Conservation (phyloP, 92 coral and sea anemone species). For the Heteractis magnifica region DNA sequence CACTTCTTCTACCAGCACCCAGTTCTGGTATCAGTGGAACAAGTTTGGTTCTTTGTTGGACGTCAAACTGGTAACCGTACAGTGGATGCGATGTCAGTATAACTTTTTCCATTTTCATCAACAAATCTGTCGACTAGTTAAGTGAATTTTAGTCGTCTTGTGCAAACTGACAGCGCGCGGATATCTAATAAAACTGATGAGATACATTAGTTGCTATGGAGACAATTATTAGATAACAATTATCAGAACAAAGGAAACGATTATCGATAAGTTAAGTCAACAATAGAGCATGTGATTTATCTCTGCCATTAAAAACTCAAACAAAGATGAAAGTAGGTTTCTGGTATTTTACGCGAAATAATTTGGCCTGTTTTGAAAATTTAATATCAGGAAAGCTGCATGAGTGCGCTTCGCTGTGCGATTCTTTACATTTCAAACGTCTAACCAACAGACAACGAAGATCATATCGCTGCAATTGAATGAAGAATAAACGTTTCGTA, state of each 20-base stretch:
- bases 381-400: too few relatives aligned
- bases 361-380: too few relatives aligned
- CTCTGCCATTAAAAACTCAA: not conserved
- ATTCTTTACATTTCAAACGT: too few relatives aligned
- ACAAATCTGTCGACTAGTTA: not conserved
- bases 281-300: not conserved
- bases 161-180: slow-evolving; percentile 33
- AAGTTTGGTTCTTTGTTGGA: slow-evolving; percentile 33
- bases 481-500: too few relatives aligned
- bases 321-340: not conserved
- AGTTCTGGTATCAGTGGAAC: slow-evolving; percentile 64
- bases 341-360: too few relatives aligned
- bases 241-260: not conserved
- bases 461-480: too few relatives aligned
- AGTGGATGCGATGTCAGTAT: slow-evolving; percentile 60
- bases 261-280: not conserved
- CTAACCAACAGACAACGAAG: too few relatives aligned
- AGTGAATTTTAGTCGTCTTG: slow-evolving; percentile 2
- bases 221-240: slow-evolving; percentile 26
- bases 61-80: slow-evolving; percentile 55
- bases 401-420: too few relatives aligned
- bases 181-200: not conserved
- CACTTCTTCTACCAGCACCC: slow-evolving; percentile 58
- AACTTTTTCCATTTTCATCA: slow-evolving; percentile 59
- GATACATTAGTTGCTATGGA: slow-evolving; percentile 57